These are phyloP conservation scores for Oncopeltus fasciatus DNA, from an alignment of 1,140 invertebrate genomes.

Conservation along the genomic window DNA sequence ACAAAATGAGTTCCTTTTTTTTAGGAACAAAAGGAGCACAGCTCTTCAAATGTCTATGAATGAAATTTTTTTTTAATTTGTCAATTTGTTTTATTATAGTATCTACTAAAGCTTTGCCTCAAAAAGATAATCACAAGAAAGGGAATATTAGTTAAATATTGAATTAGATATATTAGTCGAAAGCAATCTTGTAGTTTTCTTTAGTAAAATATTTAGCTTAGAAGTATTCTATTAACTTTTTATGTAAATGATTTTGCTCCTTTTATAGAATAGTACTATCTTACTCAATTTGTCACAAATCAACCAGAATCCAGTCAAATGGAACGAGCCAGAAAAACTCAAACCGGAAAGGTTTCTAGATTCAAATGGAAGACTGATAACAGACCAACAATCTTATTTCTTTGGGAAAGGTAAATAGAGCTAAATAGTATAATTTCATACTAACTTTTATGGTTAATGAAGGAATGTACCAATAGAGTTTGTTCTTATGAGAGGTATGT, in stretches of 20 bases:
- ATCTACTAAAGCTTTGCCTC: too few relatives aligned
- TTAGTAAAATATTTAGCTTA: too few relatives aligned
- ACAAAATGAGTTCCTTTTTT: too few relatives aligned
- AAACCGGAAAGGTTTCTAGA: constrained; percentile 54
- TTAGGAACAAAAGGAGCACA: too few relatives aligned
- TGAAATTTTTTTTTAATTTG: too few relatives aligned
- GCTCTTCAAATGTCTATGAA: too few relatives aligned
- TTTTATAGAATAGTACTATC: constrained; percentile 37
- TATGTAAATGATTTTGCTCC: constrained; percentile 13
- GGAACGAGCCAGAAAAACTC: constrained; percentile 50
- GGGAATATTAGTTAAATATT: too few relatives aligned
- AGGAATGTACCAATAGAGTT: neutral
- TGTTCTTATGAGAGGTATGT: neutral
- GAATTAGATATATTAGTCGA: too few relatives aligned
- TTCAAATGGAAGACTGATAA: constrained; percentile 32
- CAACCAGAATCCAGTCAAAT: constrained; percentile 43
- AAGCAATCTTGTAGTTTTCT: too few relatives aligned
- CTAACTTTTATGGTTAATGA: neutral
- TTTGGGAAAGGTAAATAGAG: constrained; percentile 48
- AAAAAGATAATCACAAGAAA: too few relatives aligned
- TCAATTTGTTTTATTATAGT: too few relatives aligned
- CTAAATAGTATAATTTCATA: neutral
- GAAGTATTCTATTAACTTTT: too few relatives aligned
- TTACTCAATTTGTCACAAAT: constrained; percentile 48
- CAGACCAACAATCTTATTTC: constrained; percentile 39